Conservation (phyloP, 1,140 invertebrate genomes). For the Leptoteleia sp. region DNA sequence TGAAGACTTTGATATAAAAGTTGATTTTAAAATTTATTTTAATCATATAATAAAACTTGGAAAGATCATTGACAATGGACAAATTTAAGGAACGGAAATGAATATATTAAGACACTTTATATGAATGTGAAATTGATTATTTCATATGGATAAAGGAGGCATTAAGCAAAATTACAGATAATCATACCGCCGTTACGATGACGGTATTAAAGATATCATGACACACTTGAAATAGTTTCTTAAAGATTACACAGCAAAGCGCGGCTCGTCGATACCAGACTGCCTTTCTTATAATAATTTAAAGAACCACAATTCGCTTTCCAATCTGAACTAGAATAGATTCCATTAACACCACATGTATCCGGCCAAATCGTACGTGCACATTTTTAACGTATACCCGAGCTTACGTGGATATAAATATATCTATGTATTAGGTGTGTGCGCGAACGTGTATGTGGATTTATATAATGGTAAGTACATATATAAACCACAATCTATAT, state of each 20-base stretch:
- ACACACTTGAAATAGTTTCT: conserved; percentile 29
- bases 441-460: background rate
- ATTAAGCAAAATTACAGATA: too few species aligned
- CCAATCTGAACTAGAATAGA: conserved; percentile 75
- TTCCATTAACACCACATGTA: conserved; percentile 72
- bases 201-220: conserved; percentile 25
- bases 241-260: conserved; percentile 26
- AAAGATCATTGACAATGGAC: too few species aligned
- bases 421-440: background rate
- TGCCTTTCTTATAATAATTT: conserved; percentile 52
- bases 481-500: conserved; percentile 29
- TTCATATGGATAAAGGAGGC: too few species aligned
- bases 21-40: too few species aligned
- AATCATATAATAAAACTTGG: too few species aligned
- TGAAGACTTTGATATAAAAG: too few species aligned
- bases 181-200: too few species aligned
- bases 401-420: conserved; percentile 4
- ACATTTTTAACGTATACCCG: conserved; percentile 9
- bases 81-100: too few species aligned
- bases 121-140: too few species aligned
- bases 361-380: conserved; percentile 23
- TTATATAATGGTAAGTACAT: conserved; percentile 18
- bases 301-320: conserved; percentile 68
- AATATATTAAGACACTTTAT: too few species aligned
- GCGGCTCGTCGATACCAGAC: conserved; percentile 27